Base-by-base conservation (phyloP, 2,113 vertebrate species). In the Tragelaphus buxtoni region DNA sequence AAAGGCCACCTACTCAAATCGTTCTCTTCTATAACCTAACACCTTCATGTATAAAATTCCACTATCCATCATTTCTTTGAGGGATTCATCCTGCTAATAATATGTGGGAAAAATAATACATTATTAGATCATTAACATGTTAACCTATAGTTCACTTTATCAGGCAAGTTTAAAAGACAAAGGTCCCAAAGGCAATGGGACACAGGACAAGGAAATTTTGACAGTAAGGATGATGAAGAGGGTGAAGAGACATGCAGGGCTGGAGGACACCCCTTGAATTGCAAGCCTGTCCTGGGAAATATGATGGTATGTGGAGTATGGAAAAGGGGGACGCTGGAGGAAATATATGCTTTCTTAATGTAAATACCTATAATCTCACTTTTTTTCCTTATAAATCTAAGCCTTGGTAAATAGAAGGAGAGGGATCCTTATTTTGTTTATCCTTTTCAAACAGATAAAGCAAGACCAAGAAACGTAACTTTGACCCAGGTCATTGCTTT, bases 361-460 rank as follows among this genome's bases (percentile, higher is more conserved):
- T 22, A 55, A 39, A 60, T 47, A 81, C 18, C 32, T 87, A 83
- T 94, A 90, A 90, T 55, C 5, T 60, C 22, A 88, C 84, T 47
- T 87, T 51, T 24, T 92, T 39, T 39, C 24, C 51, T 58, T 87
- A 58, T 47, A 90, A 88, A 91, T 90, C 4, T 74, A 10, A 91
- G 53, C 16, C 2, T 55, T 80, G 22, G 1, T 80, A 96, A 74
- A 84, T 76, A 80, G 12, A 95, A 95, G 47, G 69, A 32, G 32
- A 95, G 69, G 53, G 45, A 39, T 95, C 49, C 24, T 72, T 77
- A 20, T 3, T 72, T 39, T 39, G 18, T 39, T 69, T 72, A 39
- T 72, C 65, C 35, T 95, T 97, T 89, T 97, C 53, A 93, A 88
- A 84, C 24, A 47, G 49, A 94, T 93, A 92, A 95, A 92, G 81